A percentile compares a stretch with the other conserved stretches of the same genome.
phyloP scores from a whole-genome alignment of 2,888 invertebrate species.

The Nebria salina region DNA sequence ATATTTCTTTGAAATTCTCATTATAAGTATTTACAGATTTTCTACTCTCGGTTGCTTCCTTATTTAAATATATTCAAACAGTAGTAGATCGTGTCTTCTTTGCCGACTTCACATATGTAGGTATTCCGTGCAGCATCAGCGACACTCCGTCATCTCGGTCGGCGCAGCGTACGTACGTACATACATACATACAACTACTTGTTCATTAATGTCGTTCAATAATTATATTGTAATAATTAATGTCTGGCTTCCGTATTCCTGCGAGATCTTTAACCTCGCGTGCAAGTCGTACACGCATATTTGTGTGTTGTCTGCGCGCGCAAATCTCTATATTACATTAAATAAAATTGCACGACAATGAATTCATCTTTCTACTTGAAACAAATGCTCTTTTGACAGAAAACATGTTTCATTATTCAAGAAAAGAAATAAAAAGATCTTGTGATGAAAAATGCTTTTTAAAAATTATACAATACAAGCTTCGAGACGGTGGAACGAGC shows the following conservation, averaged over 20 bases:
- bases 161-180: background rate
- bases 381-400: slow-evolving; percentile 7
- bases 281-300: slow-evolving; percentile 3
- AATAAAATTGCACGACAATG: too few species aligned
- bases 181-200: slow-evolving; percentile 18
- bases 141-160: background rate
- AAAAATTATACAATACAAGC: slow-evolving; percentile 54
- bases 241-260: slow-evolving; percentile 50
- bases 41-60: background rate
- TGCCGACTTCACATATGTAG: background rate
- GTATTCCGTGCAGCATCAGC: background rate
- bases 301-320: background rate
- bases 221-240: slow-evolving; percentile 51
- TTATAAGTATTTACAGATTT: background rate
- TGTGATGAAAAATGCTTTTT: slow-evolving; percentile 51
- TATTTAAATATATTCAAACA: background rate
- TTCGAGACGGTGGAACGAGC: background rate
- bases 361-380: background rate
- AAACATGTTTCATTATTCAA: slow-evolving; percentile 7
- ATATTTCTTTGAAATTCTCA: too few species aligned
- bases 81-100: background rate
- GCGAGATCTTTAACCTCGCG: slow-evolving; percentile 48
- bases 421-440: background rate
- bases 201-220: slow-evolving; percentile 48
- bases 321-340: background rate